Evolutionary conservation across 2,113 vertebrate genomes (phyloP).

Genomic region (Morone saxatilis): DNA sequence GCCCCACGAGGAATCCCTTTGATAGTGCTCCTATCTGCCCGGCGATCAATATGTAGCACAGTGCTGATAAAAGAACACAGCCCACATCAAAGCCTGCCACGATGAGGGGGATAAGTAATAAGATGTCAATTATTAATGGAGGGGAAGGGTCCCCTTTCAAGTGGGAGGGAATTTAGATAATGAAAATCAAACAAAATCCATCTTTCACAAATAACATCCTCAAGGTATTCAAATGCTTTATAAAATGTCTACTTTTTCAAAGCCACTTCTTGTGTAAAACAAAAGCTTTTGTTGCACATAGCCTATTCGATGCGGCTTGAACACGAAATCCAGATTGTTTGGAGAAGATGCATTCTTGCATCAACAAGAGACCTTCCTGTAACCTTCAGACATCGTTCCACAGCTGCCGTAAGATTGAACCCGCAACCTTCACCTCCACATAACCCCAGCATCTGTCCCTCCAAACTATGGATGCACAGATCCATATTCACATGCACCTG

Average conservation of each 20-base stretch:
- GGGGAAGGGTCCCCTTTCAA: slow-evolving; percentile 82
- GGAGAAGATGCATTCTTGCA: slow-evolving; percentile 9
- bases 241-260: slow-evolving; percentile 4
- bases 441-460: slow-evolving; percentile 75
- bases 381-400: slow-evolving; percentile 36
- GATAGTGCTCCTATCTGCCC: slow-evolving; percentile 79
- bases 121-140: slow-evolving; percentile 83
- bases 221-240: slow-evolving; percentile 50
- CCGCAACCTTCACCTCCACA: slow-evolving; percentile 63
- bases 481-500: slow-evolving; percentile 59
- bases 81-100: slow-evolving; percentile 81
- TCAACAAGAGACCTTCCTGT: slow-evolving; percentile 32
- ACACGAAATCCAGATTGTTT: slow-evolving; percentile 20
- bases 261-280: background rate
- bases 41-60: slow-evolving; percentile 77
- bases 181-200: slow-evolving; percentile 78
- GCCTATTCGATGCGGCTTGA: background rate
- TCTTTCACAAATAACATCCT: slow-evolving; percentile 60
- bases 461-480: slow-evolving; percentile 51
- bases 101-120: slow-evolving; percentile 73
- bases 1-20: slow-evolving; percentile 82
- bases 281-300: slow-evolving; percentile 5
- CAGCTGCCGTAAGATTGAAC: slow-evolving; percentile 64
- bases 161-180: slow-evolving; percentile 76
- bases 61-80: slow-evolving; percentile 75